phyloP scores from a whole-genome alignment of 2,888 invertebrate species.

The Mesodorylaimus sp. region DNA sequence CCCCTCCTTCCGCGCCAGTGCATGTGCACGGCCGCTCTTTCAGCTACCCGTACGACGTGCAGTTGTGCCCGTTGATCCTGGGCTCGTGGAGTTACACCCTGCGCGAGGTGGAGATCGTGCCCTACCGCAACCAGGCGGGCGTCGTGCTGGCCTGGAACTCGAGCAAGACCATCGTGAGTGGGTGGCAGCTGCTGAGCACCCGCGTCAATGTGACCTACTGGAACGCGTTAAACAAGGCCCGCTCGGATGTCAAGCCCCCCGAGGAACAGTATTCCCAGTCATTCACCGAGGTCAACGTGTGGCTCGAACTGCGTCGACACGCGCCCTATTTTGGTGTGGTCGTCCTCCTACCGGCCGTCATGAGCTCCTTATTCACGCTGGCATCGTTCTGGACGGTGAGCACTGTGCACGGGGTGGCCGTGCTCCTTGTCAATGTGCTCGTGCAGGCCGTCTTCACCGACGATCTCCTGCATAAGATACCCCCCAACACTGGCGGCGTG shows the following conservation, averaged over 20 bases:
- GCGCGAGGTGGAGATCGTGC: not conserved
- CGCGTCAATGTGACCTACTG: not conserved
- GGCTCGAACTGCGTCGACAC: slow-evolving; percentile 22
- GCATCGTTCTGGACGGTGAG: slow-evolving; percentile 21
- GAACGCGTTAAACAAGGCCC: not conserved
- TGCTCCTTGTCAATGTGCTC: slow-evolving; percentile 18
- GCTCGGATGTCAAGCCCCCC: not conserved
- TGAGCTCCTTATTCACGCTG: slow-evolving; percentile 4
- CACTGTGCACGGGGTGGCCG: slow-evolving; percentile 12
- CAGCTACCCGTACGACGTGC: slow-evolving; percentile 9
- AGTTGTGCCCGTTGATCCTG: slow-evolving; percentile 7
- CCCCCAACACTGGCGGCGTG: slow-evolving; percentile 20
- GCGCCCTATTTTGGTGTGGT: slow-evolving; percentile 22
- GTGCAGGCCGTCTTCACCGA: slow-evolving; percentile 20
- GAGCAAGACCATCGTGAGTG: not conserved
- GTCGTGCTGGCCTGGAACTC: not conserved
- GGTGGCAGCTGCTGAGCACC: not conserved
- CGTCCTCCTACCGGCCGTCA: slow-evolving; percentile 20
- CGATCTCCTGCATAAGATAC: slow-evolving; percentile 20
- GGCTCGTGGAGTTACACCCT: slow-evolving; percentile 4
- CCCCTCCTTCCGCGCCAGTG: no score
- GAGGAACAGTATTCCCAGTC: not conserved
- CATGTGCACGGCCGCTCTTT: no score
- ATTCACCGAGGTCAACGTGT: slow-evolving; percentile 15
- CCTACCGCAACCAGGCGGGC: not conserved